Conservation (phyloP, 2,113 vertebrate genomes). For the Labrus mixtus region DNA sequence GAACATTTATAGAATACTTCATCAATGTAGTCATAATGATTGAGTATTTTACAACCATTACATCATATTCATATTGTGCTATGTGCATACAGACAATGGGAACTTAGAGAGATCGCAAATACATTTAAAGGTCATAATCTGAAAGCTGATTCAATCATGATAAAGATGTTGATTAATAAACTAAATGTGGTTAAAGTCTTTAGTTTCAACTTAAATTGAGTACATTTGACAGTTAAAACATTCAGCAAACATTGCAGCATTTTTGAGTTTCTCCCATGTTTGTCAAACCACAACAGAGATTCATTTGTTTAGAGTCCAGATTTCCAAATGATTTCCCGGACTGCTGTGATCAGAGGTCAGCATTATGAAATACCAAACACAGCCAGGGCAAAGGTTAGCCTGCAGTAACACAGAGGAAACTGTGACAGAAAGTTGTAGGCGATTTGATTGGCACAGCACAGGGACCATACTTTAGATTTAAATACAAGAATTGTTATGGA, state of each 20-base stretch:
- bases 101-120: background rate
- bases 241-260: background rate
- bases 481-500: background rate
- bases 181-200: background rate
- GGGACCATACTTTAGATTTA: too few relatives aligned
- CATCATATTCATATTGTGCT: background rate
- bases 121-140: background rate
- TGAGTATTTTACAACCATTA: background rate
- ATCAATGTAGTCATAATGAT: background rate
- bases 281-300: background rate
- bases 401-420: background rate
- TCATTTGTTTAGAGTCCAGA: constrained; percentile 36
- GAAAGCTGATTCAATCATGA: too few relatives aligned
- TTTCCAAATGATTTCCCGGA: constrained; percentile 56
- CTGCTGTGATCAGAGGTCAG: constrained; percentile 24
- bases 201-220: background rate
- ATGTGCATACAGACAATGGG: background rate
- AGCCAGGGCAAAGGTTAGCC: constrained; percentile 15
- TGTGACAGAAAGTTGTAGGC: background rate
- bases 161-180: too few relatives aligned
- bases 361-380: constrained; percentile 52
- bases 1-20: background rate
- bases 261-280: background rate
- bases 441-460: too few relatives aligned
- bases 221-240: background rate